These are phyloP conservation scores for Vulpes vulpes DNA, from an alignment of 2,113 vertebrate species.

Conservation along the genomic window DNA sequence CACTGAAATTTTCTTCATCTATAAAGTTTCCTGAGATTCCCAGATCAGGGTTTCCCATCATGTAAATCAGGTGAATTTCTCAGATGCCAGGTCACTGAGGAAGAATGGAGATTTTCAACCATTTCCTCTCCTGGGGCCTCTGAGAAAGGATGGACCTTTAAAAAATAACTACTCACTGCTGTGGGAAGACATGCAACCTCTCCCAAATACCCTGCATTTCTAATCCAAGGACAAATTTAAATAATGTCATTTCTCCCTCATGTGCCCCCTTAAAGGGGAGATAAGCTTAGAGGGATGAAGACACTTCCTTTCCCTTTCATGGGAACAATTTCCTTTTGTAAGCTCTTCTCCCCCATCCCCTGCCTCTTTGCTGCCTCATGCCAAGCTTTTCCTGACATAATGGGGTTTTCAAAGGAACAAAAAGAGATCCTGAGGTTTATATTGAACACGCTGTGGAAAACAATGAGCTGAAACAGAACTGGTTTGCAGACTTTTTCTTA, in stretches of 20 bases:
- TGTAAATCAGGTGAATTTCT: background rate
- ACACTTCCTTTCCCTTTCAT: background rate
- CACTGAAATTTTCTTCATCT: conserved; percentile 23
- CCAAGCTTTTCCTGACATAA: background rate
- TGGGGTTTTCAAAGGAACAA: background rate
- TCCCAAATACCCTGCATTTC: background rate
- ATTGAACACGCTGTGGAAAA: background rate
- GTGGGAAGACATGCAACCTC: background rate
- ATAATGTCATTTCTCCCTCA: background rate
- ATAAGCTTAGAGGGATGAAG: background rate
- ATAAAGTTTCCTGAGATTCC: background rate
- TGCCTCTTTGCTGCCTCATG: background rate
- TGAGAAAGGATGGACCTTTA: background rate
- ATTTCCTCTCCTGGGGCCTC: background rate
- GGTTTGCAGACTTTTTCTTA: background rate
- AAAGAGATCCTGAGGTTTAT: background rate
- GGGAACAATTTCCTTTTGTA: too few species aligned
- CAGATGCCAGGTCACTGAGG: background rate
- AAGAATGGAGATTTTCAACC: background rate
- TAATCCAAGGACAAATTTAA: background rate
- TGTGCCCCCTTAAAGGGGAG: background rate
- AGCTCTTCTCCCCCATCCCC: background rate
- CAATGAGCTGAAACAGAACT: background rate
- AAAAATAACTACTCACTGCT: background rate
- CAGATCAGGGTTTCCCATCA: background rate